These are phyloP conservation scores for Axinella damicornis DNA, from an alignment of 37 sponge, comb jelly and placozoan genomes.

Conservation along the genomic window DNA sequence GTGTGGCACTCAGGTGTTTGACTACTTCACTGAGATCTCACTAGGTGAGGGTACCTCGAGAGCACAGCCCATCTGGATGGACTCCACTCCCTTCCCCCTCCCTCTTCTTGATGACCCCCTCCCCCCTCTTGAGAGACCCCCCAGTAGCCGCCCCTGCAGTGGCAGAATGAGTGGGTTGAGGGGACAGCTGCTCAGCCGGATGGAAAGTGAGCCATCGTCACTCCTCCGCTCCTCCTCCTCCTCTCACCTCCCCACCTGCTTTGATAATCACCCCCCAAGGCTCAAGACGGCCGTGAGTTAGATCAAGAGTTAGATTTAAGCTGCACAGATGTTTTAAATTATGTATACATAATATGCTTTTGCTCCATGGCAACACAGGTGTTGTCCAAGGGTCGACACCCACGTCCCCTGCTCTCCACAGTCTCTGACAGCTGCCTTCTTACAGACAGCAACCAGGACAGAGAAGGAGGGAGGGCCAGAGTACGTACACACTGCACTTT, in stretches of 20 bases:
- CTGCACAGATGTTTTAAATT: neutral
- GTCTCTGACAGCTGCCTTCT: slow-evolving; percentile 18
- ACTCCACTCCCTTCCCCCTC: neutral
- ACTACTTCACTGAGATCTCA: slow-evolving; percentile 44
- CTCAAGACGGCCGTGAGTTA: slow-evolving; percentile 40
- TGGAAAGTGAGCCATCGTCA: neutral
- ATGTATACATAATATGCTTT: neutral
- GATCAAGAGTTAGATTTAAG: neutral
- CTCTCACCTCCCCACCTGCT: slow-evolving; percentile 7
- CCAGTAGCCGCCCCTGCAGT: slow-evolving; percentile 31
- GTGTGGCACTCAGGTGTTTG: slow-evolving; percentile 65
- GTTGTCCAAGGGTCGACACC: slow-evolving; percentile 36
- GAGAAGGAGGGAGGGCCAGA: neutral
- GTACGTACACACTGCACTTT: no score
- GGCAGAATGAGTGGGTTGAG: slow-evolving; percentile 60
- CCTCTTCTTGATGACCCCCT: neutral
- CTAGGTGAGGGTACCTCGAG: neutral
- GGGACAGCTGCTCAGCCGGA: slow-evolving; percentile 21
- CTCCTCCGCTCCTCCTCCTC: neutral
- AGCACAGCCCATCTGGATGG: neutral
- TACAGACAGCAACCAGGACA: no score
- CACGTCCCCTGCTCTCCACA: neutral
- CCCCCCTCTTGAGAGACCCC: neutral
- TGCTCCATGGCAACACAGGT: neutral
- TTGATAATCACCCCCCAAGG: neutral